phyloP scores from a whole-genome alignment of 2,888 invertebrate species.

The Cryptops parisi region DNA sequence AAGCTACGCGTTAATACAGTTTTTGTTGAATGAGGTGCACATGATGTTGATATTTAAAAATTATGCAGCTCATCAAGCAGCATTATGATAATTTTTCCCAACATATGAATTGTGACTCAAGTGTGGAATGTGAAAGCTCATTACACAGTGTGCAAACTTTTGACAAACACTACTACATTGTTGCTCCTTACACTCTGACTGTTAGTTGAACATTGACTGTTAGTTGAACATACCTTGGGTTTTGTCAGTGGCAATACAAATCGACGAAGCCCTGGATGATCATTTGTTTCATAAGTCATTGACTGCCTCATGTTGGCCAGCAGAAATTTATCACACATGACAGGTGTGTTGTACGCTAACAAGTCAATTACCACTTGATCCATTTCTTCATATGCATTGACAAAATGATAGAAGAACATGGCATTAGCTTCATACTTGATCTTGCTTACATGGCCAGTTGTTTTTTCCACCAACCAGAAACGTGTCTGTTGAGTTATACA shows the following conservation, averaged over 20 bases:
- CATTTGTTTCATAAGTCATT: constrained; percentile 1
- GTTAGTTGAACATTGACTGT: too few species aligned
- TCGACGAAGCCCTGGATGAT: constrained; percentile 8
- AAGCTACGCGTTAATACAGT: too few species aligned
- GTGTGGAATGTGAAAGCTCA: too few species aligned
- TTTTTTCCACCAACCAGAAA: constrained; percentile 32
- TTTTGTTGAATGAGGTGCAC: too few species aligned
- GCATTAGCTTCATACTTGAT: constrained; percentile 31
- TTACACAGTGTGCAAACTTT: too few species aligned
- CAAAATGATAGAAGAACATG: constrained; percentile 39
- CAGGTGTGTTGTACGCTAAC: constrained; percentile 29
- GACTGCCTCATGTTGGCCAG: constrained; percentile 22
- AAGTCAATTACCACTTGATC: constrained; percentile 31
- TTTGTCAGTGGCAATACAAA: constrained; percentile 3
- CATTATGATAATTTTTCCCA: too few species aligned
- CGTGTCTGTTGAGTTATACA: constrained; percentile 24
- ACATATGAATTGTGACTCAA: too few species aligned
- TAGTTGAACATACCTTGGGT: too few species aligned
- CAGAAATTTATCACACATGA: constrained; percentile 29
- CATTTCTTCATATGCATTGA: constrained; percentile 39
- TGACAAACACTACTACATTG: too few species aligned
- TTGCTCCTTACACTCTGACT: too few species aligned
- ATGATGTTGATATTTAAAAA: too few species aligned
- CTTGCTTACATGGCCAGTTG: constrained; percentile 29
- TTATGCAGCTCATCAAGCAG: too few species aligned